phyloP scores from a whole-genome alignment of 2,888 invertebrate genomes.

The Eristalis tenax region DNA sequence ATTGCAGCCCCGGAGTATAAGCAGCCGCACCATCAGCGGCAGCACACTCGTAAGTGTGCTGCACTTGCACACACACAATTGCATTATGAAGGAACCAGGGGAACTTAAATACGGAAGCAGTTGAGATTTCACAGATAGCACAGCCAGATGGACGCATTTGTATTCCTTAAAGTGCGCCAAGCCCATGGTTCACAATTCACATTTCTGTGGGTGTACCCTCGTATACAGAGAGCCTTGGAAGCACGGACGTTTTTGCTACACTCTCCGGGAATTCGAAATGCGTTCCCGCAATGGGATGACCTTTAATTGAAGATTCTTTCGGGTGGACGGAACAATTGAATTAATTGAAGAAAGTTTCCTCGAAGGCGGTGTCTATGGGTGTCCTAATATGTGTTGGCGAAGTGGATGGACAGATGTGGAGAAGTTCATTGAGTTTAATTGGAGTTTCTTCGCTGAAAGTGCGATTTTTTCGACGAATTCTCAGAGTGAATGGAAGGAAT shows the following conservation, averaged over 20 bases:
- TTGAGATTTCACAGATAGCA: constrained; percentile 23
- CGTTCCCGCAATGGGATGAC: constrained; percentile 15
- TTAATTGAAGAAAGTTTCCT: constrained; percentile 36
- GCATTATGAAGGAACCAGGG: neutral
- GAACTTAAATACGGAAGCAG: constrained; percentile 30
- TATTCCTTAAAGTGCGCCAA: constrained; percentile 25
- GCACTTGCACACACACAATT: constrained; percentile 20
- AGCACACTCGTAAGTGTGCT: neutral
- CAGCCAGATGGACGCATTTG: constrained; percentile 9
- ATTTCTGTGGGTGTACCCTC: neutral
- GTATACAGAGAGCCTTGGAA: neutral
- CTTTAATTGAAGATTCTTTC: constrained; percentile 19
- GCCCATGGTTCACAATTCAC: constrained; percentile 12
- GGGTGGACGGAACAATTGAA: constrained; percentile 23
- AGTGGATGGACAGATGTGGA: neutral
- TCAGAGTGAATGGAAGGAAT: neutral
- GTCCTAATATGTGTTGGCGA: constrained; percentile 1
- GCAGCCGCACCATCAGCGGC: neutral
- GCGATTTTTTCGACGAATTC: neutral
- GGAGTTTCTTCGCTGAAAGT: neutral
- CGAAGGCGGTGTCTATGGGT: neutral
- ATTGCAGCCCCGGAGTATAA: neutral
- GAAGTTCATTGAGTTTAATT: constrained; percentile 23
- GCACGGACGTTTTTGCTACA: neutral
- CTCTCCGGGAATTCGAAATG: constrained; percentile 23